phyloP scores from a whole-genome alignment of 2,888 invertebrate species.

The Zygogramma bicolorata region DNA sequence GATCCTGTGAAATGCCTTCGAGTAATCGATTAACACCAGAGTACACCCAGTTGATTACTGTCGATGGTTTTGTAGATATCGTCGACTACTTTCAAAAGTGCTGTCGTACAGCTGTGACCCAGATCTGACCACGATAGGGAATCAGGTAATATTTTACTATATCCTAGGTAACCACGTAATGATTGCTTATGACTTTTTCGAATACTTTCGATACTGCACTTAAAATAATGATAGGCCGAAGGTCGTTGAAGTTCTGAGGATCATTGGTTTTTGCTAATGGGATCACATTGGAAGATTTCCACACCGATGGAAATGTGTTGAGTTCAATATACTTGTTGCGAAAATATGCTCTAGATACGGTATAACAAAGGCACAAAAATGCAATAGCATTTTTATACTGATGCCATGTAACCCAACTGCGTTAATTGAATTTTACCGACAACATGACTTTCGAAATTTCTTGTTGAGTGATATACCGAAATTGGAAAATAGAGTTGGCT shows the following conservation, averaged over 20 bases:
- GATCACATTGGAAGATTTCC: no score
- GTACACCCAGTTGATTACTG: not conserved
- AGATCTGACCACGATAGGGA: not conserved
- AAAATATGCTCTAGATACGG: no score
- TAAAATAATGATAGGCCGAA: no score
- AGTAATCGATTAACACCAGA: not conserved
- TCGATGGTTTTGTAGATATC: not conserved
- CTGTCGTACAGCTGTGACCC: not conserved
- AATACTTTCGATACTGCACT: not conserved
- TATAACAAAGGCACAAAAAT: no score
- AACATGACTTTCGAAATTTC: no score
- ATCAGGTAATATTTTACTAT: not conserved
- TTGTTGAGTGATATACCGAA: no score
- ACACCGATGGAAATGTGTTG: no score
- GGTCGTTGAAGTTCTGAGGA: not conserved
- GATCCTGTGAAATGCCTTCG: not conserved
- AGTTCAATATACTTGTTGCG: no score
- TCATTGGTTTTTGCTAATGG: not conserved
- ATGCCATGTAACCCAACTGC: no score
- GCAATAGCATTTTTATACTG: no score
- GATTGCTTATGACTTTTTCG: not conserved
- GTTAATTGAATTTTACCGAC: no score
- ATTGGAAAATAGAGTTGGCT: no score
- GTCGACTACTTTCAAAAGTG: not conserved
- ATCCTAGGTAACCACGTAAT: not conserved